These are phyloP conservation scores for Lutraria lutraria DNA, from an alignment of 2,888 invertebrate genomes.

Conservation along the genomic window DNA sequence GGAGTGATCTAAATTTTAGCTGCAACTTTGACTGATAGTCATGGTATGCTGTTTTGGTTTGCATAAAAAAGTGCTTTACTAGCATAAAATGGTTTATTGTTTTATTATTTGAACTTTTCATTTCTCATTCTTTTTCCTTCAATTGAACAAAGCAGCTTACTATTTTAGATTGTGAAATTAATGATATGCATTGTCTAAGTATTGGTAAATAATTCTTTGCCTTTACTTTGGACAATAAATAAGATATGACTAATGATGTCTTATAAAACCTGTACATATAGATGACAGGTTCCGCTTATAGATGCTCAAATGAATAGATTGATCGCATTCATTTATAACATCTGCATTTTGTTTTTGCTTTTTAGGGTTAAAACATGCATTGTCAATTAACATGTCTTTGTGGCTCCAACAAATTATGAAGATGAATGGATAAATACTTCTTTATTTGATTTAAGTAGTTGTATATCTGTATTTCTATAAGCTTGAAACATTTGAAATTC, in stretches of 20 bases:
- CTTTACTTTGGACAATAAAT: background rate
- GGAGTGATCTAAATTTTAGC: no score
- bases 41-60: no score
- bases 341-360: background rate
- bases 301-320: constrained; percentile 21
- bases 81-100: background rate
- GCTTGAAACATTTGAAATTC: no score
- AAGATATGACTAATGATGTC: background rate
- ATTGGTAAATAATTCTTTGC: constrained; percentile 12
- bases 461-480: no score
- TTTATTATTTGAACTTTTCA: background rate
- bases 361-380: background rate
- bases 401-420: background rate
- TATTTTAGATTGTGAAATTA: constrained; percentile 1
- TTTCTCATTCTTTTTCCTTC: background rate
- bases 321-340: constrained; percentile 10
- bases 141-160: background rate
- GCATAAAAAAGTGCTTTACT: background rate
- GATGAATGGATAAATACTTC: background rate
- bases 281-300: constrained; percentile 15
- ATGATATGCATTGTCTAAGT: background rate
- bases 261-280: background rate
- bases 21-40: no score
- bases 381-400: background rate
- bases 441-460: background rate